Evolutionary conservation across 2,888 invertebrate genomes (phyloP), one percentile per base, ranked within the genome.

Genomic region (Nasonia oneida): DNA sequence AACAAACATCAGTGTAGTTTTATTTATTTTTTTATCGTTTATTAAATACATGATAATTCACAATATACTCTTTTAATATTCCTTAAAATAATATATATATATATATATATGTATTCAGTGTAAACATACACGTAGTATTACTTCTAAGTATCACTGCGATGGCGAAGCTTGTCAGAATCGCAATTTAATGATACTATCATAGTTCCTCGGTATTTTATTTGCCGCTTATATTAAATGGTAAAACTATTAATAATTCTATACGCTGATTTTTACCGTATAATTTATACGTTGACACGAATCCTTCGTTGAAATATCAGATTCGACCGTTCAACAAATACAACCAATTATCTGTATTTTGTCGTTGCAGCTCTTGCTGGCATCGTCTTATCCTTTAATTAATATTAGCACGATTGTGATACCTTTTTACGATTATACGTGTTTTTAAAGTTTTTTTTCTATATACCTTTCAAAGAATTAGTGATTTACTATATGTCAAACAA

Each of bases 321-420:
- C n/a, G 67, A 12, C 33, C 33, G 14, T 67, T 67, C 33, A 29
- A 67, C 14, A 33, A 67, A 33, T 67, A 67, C 57, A 61, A 61
- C n/a, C 29, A 29, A 67, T 64, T 67, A n/a, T 14, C n/a, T 29
- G 33, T 29, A 67, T 8, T 67, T 67, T n/a, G 14, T 67, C 67
- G 33, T 67, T 33, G 67, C 67, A 67, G 67, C 29, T 67, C 3
- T 29, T 3, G 67, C 67, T 67, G 33, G 12, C 67, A 29, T 29
- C 23, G 33, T n/a, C 33, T 18, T 71, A 2, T 3, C 23, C 42
- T 23, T 42, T 14, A 77, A 57, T 76, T 53, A 37, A 73, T 73
- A 73, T 73, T 67, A 67, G 67, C 67, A 67, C 73, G 29, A 73
- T 73, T 47, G 73, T 73, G 73, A 73, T 47, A 73, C 73, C 47